Base-by-base conservation (phyloP, 2,797 vertebrate genomes). In the Picus viridis region DNA sequence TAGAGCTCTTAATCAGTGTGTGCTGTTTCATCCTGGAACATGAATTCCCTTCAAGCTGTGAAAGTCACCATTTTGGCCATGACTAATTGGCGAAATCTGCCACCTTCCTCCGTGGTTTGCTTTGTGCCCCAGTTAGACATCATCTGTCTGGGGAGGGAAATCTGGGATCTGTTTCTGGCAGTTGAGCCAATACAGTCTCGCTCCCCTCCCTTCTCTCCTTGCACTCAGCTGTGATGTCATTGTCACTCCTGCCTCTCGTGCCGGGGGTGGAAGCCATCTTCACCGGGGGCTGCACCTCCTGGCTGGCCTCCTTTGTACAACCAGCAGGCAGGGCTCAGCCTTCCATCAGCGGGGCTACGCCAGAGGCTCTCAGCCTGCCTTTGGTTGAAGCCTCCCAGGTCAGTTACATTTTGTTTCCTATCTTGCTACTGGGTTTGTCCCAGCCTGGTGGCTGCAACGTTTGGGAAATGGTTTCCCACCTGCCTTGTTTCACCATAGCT, bases 1-100 rank as follows among this genome's bases (percentile, higher is more conserved):
- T 79, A 87, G 70, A 95, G 71, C 80, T 83, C 85, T 93, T 95
- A 92, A 97, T 95, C 94, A 92, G 79, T 88, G 77, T 88, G 69
- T 83, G 93, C 83, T 93, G 95, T 83, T 95, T 94, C 93, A 91
- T 95, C 84, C 91, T 82, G 64, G 84, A 88, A 83, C 63, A 15
- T 78, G 89, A 89, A 82, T 90, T 88, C 92, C 51, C 85, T 80
- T 87, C 84, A 95, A 95, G 91, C 94, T 95, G 95, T 92, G 90
- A 96, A 97, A 97, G 90, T 91, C 92, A 90, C 92, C 92, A 54
- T 90, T 95, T 96, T 83, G 93, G 78, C 96, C 94, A 85, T 61
- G 81, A 90, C 92, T 93, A 88, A 95, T 95, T 64, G 89, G 81
- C 83, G 92, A 96, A 95, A 96, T 90, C 83, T 93, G 95, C 93